These are phyloP conservation scores for Brachyhypopomus occidentalis DNA, from an alignment of 2,113 vertebrate species.

Conservation along the genomic window DNA sequence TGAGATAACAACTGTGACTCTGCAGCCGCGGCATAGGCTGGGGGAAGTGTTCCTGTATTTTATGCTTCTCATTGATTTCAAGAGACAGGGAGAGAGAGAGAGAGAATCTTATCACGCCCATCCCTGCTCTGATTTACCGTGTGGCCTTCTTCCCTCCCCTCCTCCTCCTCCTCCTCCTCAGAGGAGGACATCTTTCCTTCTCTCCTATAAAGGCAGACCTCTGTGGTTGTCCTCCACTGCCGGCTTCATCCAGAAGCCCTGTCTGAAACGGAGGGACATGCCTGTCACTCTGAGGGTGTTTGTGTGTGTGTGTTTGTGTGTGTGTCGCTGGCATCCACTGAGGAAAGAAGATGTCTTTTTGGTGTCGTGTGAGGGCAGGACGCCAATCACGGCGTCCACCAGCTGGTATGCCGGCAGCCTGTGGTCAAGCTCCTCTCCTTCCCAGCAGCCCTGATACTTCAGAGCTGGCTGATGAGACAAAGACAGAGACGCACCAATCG, in stretches of 20 bases:
- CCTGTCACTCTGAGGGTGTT: background rate
- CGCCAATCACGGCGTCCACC: constrained; percentile 41
- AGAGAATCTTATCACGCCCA: constrained; percentile 44
- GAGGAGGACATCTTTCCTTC: constrained; percentile 6
- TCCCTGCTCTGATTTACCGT: constrained; percentile 27
- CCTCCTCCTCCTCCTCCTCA: constrained; percentile 1
- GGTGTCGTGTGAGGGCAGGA: constrained; percentile 41
- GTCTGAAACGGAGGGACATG: too few species aligned
- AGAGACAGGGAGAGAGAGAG: constrained; percentile 10
- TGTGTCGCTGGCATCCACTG: constrained; percentile 12
- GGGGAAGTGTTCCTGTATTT: constrained; percentile 8
- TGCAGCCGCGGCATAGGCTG: constrained; percentile 19
- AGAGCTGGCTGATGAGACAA: constrained; percentile 2
- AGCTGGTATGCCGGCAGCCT: constrained; percentile 46
- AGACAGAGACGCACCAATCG: background rate
- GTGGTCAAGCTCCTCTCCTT: constrained; percentile 40
- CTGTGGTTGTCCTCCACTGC: background rate
- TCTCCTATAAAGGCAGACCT: constrained; percentile 27
- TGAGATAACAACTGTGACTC: constrained; percentile 21
- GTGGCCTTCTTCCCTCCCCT: background rate
- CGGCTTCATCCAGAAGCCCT: background rate
- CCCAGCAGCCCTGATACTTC: constrained; percentile 42
- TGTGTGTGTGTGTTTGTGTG: background rate
- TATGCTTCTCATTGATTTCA: constrained; percentile 41
- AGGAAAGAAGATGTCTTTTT: constrained; percentile 45